Base-by-base conservation (phyloP, 2,888 invertebrate genomes). In the Athripsodes cinereus region DNA sequence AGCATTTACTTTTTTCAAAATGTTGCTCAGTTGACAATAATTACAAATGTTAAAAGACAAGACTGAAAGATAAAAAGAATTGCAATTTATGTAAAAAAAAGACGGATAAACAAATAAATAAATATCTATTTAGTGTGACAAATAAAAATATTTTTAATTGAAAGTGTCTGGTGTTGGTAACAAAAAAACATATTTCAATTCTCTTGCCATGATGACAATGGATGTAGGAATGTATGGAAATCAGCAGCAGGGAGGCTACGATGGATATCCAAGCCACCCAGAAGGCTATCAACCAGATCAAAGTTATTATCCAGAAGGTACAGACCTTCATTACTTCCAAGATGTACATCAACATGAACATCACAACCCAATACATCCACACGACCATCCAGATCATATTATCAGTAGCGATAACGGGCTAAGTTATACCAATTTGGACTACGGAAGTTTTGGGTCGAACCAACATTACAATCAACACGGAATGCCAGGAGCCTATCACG, bases 361-460 rank as follows among this genome's bases (percentile, higher is more conserved):
- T 53, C 69, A 81, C 55, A 68, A 78, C 52, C 63, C 68, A 19
- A 68, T 75, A 55, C 70, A 72, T 54, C 5, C 16, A 13, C 40
- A 40, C 13, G 40, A 40, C 13, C 75, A 79, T 19, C 71, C 79
- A 0, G 75, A 83, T 2, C 82, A 85, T 13, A 90, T 92, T 49
- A 91, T 92, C 65, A 90, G 87, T 68, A 88, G 90, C 1, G 91
- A 91, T 68, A 87, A 91, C 46, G 93, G 93, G 0, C 78, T 94
- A 59, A 92, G 92, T 71, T 94, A 94, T 71, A 93, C 93, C 1
- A 93, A 93, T 71, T 74, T 94, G 66, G 93, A 94, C 72, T 92
- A 91, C 67, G 82, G 83, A 2, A 72, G 72, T 54, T 70, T 59
- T 48, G 53, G 53, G n/a, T 35, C 57, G 13, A 52, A 57, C 44